phyloP scores from a whole-genome alignment of 2,888 invertebrate species.

The Bursaphelenchus okinawaensis region DNA sequence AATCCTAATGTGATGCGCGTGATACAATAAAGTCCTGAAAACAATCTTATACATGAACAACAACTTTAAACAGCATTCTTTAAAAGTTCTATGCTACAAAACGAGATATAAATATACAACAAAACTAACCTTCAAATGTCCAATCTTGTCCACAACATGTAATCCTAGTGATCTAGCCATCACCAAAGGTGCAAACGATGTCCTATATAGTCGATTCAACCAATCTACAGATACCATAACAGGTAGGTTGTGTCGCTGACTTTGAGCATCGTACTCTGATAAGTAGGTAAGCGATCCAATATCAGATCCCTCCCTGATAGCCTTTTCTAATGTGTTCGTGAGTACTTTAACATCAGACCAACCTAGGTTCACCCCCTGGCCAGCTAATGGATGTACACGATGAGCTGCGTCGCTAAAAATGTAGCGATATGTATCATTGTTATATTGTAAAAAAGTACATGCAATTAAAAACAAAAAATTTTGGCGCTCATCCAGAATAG shows the following conservation, averaged over 20 bases:
- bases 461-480: conserved; percentile 7
- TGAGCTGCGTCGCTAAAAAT: conserved; percentile 68
- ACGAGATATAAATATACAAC: too few species aligned
- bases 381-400: conserved; percentile 88
- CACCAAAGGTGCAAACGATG: conserved; percentile 44
- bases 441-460: background rate
- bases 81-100: too few species aligned
- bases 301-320: conserved; percentile 70
- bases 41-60: background rate
- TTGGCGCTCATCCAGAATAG: too few species aligned
- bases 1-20: conserved; percentile 6
- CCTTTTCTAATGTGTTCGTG: conserved; percentile 69
- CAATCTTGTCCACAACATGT: conserved; percentile 23
- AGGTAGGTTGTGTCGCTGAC: conserved; percentile 81
- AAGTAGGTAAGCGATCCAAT: conserved; percentile 58
- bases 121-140: conserved; percentile 32
- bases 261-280: conserved; percentile 73
- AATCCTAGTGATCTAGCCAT: conserved; percentile 51
- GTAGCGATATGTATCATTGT: background rate
- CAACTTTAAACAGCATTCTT: background rate
- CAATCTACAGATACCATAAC: conserved; percentile 81
- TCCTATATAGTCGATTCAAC: conserved; percentile 70
- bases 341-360: conserved; percentile 82
- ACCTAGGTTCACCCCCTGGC: conserved; percentile 94
- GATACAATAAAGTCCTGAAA: conserved; percentile 12